Percentiles rank a stretch among this genome's conserved stretches.
phyloP scores from a whole-genome alignment of 2,113 vertebrate species.

The Ornithorhynchus anatinus region DNA sequence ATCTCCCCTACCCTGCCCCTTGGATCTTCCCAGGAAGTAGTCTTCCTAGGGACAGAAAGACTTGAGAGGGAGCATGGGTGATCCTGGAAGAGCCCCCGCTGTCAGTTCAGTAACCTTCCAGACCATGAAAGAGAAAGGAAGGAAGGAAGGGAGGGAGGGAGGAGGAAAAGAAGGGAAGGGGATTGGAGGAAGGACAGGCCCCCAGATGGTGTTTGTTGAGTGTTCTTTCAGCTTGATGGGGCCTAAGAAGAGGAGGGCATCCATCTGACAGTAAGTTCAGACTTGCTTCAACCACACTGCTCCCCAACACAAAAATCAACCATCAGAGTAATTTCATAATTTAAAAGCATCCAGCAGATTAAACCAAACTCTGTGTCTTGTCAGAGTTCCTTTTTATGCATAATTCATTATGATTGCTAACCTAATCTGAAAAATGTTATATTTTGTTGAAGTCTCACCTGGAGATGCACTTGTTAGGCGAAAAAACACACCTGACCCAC shows the following conservation, averaged over 20 bases:
- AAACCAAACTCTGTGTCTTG: background rate
- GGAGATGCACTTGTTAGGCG: conserved; percentile 3
- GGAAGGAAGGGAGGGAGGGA: background rate
- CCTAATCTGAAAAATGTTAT: too few relatives aligned
- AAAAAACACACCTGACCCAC: background rate
- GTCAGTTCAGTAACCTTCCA: conserved; percentile 23
- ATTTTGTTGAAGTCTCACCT: too few relatives aligned
- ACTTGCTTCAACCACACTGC: background rate
- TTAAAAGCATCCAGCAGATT: background rate
- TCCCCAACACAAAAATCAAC: conserved; percentile 2
- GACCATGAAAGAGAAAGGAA: conserved; percentile 5
- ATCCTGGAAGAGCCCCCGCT: background rate
- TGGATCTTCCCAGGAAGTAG: background rate
- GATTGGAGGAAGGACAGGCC: background rate
- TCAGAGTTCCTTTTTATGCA: background rate
- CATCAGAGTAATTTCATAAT: conserved; percentile 2
- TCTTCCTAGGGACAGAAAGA: background rate
- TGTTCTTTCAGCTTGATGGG: background rate
- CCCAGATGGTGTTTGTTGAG: background rate
- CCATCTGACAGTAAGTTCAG: background rate
- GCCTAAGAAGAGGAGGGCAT: background rate
- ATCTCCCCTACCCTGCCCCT: background rate
- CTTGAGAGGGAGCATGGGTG: background rate
- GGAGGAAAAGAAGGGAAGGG: background rate
- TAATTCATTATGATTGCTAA: too few relatives aligned